Percentiles rank a stretch among this genome's conserved stretches.
These are phyloP conservation scores for Drosophila lowei DNA, from an alignment of 1,140 invertebrate genomes.

Conservation along the genomic window DNA sequence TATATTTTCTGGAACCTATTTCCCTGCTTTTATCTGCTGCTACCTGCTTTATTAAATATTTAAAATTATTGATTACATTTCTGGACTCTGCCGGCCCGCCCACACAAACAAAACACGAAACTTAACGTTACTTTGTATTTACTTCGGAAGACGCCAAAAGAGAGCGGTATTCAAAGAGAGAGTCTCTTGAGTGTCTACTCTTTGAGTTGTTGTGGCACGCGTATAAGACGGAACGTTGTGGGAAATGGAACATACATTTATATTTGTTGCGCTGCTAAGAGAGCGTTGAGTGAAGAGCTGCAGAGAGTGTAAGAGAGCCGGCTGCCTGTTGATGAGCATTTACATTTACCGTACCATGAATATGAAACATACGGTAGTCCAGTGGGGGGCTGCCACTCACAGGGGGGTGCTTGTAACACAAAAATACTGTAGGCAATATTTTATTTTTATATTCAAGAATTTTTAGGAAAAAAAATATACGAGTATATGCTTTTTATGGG, in stretches of 20 bases:
- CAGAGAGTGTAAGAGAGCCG: neutral
- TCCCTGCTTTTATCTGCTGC: too few species aligned
- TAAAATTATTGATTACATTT: slow-evolving; percentile 82
- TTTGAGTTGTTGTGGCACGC: slow-evolving; percentile 11
- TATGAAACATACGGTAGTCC: neutral
- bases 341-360: neutral
- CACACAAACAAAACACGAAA: slow-evolving; percentile 52
- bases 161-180: neutral
- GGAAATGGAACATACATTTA: slow-evolving; percentile 5
- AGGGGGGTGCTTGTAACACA: neutral
- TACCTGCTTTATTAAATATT: slow-evolving; percentile 75
- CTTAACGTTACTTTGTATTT: slow-evolving; percentile 74
- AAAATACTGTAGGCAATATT: too few species aligned
- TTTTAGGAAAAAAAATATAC: too few species aligned
- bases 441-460: too few species aligned
- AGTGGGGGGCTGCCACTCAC: neutral
- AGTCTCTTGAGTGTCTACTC: slow-evolving; percentile 4
- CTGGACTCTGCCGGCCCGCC: slow-evolving; percentile 21
- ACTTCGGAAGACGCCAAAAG: slow-evolving; percentile 32
- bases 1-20: neutral
- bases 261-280: neutral
- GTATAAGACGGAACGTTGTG: slow-evolving; percentile 63
- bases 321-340: slow-evolving; percentile 73
- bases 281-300: neutral
- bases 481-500: too few species aligned